These are phyloP conservation scores for Cataglyphis hispanica DNA, from an alignment of 1,140 invertebrate species.

Conservation along the genomic window DNA sequence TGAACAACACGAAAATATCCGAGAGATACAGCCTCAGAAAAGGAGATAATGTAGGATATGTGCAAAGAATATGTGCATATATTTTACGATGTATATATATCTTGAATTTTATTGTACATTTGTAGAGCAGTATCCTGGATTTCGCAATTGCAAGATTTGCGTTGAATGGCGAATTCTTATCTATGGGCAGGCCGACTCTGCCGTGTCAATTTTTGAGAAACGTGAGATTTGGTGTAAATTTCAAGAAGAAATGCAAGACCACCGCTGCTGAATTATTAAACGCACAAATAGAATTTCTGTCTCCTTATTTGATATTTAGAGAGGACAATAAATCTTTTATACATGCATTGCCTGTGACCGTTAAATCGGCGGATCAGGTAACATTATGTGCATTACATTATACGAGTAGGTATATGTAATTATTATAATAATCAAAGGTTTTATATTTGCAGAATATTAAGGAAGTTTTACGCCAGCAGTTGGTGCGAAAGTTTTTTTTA, in stretches of 20 bases:
- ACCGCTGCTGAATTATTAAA: constrained; percentile 87
- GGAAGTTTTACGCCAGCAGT: constrained; percentile 87
- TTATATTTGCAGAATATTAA: constrained; percentile 53
- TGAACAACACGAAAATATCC: constrained; percentile 86
- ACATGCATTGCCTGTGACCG: constrained; percentile 88
- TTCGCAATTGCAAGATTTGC: constrained; percentile 83
- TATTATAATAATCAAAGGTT: constrained; percentile 32
- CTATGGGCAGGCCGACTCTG: constrained; percentile 84
- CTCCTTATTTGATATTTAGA: constrained; percentile 87
- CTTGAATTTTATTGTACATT: constrained; percentile 62
- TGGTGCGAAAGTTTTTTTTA: constrained; percentile 90
- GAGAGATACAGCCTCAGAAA: constrained; percentile 86
- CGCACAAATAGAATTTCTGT: constrained; percentile 87
- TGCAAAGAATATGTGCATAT: not conserved
- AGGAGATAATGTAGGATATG: constrained; percentile 81
- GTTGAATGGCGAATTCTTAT: constrained; percentile 81
- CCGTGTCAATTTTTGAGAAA: constrained; percentile 85
- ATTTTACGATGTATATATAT: not conserved
- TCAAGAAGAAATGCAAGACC: constrained; percentile 86
- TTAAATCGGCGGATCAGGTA: constrained; percentile 78
- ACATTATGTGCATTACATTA: constrained; percentile 14
- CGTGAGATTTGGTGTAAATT: constrained; percentile 88
- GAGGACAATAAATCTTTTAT: constrained; percentile 85
- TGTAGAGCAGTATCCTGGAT: constrained; percentile 85
- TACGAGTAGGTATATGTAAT: not conserved